Percentiles rank a stretch among this genome's conserved stretches.
Evolutionary conservation across 2,113 vertebrate species (phyloP).

Genomic region (Peromyscus maniculatus): DNA sequence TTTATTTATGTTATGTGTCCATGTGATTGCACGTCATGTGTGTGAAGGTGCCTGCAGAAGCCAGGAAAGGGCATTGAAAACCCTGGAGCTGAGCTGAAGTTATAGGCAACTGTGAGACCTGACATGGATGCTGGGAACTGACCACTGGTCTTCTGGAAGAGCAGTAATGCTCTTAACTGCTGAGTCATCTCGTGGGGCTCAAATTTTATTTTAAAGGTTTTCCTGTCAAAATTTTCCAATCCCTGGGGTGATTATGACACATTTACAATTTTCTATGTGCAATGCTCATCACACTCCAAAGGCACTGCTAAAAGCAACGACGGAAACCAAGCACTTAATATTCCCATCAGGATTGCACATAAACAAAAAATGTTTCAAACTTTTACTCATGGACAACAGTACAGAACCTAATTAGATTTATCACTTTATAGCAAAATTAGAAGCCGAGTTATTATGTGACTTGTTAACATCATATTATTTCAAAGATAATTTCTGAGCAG

Average conservation of each 20-base stretch:
- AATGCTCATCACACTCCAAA: not conserved
- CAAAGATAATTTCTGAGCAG: constrained; percentile 19
- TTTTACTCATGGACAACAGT: not conserved
- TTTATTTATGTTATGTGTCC: not conserved
- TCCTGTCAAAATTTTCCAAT: not conserved
- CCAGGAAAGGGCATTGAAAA: not conserved
- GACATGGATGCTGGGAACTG: not conserved
- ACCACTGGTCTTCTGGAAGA: not conserved
- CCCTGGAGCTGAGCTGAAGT: not conserved
- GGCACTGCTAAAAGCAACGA: not conserved
- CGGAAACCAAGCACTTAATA: not conserved
- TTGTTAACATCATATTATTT: constrained; percentile 32
- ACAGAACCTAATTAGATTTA: not conserved
- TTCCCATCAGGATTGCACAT: not conserved
- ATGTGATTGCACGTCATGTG: not conserved
- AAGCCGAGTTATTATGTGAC: not conserved
- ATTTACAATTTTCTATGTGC: constrained; percentile 22
- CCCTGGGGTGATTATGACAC: not conserved
- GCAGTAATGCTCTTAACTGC: not conserved
- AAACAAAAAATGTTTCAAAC: constrained; percentile 14
- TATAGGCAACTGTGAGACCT: not conserved
- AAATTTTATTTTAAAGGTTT: constrained; percentile 2
- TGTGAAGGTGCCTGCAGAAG: not conserved
- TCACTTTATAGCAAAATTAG: constrained; percentile 32
- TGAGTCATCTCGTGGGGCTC: not conserved